A percentile compares a stretch with the other conserved stretches of the same genome.
Conservation (phyloP, 92 coral and sea anemone species). For the Muricea muricata region DNA sequence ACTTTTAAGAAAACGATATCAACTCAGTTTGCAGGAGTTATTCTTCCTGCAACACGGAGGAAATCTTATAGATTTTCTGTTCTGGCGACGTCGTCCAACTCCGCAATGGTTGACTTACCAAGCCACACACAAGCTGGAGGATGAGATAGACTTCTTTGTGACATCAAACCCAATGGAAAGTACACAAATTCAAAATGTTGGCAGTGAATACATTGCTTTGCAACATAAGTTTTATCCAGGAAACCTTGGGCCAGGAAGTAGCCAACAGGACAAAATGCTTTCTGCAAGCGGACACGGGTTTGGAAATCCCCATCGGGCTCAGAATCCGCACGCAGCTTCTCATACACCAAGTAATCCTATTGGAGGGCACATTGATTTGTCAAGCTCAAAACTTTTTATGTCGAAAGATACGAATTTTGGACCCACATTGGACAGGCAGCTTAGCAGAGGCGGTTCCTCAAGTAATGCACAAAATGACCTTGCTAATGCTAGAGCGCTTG, state of each 20-base stretch:
- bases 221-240: slow-evolving; percentile 57
- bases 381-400: slow-evolving; percentile 30
- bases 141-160: slow-evolving; percentile 67
- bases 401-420: slow-evolving; percentile 25
- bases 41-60: slow-evolving; percentile 95
- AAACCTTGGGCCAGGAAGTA: not conserved
- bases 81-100: slow-evolving; percentile 82
- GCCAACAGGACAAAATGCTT: not conserved
- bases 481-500: slow-evolving; percentile 34
- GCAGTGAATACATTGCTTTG: slow-evolving; percentile 62
- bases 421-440: not conserved
- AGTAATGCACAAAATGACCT: not conserved
- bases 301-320: not conserved
- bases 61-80: slow-evolving; percentile 81
- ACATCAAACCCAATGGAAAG: slow-evolving; percentile 67
- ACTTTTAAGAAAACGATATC: slow-evolving; percentile 76
- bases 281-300: not conserved
- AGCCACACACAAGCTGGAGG: slow-evolving; percentile 86
- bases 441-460: not conserved
- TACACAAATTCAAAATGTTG: slow-evolving; percentile 51
- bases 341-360: slow-evolving; percentile 5
- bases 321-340: not conserved
- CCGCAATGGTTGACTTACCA: slow-evolving; percentile 73
- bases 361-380: slow-evolving; percentile 31
- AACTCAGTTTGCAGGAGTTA: slow-evolving; percentile 89